Evolutionary conservation across 2,888 invertebrate genomes (phyloP).

Genomic region (Eupithecia exiguata): DNA sequence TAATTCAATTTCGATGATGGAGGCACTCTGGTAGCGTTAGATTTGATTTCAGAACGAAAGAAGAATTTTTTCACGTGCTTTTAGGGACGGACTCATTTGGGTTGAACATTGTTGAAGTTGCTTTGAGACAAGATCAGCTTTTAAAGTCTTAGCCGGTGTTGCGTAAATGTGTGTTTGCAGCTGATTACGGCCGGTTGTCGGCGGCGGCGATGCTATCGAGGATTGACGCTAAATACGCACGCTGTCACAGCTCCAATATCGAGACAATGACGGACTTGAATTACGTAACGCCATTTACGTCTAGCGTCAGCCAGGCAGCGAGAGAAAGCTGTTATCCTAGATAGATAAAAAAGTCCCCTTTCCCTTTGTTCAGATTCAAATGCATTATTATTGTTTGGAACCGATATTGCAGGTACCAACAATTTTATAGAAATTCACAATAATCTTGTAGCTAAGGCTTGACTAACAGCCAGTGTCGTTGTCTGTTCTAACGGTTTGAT

Average conservation of each 20-base stretch:
- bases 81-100: not conserved
- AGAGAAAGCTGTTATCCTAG: conserved; percentile 59
- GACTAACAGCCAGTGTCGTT: not conserved
- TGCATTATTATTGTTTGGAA: conserved; percentile 8
- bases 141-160: conserved; percentile 48
- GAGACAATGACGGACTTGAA: conserved; percentile 77
- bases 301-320: conserved; percentile 54
- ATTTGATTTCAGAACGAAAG: not conserved
- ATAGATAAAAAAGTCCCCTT: conserved; percentile 43
- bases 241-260: conserved; percentile 79
- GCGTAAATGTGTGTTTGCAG: conserved; percentile 68
- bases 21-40: conserved; percentile 7
- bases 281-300: conserved; percentile 76
- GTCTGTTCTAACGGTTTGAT: conserved; percentile 3
- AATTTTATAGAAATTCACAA: not conserved
- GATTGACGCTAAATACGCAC: conserved; percentile 82
- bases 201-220: conserved; percentile 75
- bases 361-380: conserved; percentile 27
- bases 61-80: not conserved
- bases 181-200: conserved; percentile 66
- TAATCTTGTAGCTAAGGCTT: not conserved
- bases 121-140: conserved; percentile 12
- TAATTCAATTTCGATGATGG: conserved; percentile 13
- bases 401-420: not conserved
- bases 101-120: not conserved